Conservation (phyloP, 2,888 invertebrate genomes). For the Belgica antarctica region DNA sequence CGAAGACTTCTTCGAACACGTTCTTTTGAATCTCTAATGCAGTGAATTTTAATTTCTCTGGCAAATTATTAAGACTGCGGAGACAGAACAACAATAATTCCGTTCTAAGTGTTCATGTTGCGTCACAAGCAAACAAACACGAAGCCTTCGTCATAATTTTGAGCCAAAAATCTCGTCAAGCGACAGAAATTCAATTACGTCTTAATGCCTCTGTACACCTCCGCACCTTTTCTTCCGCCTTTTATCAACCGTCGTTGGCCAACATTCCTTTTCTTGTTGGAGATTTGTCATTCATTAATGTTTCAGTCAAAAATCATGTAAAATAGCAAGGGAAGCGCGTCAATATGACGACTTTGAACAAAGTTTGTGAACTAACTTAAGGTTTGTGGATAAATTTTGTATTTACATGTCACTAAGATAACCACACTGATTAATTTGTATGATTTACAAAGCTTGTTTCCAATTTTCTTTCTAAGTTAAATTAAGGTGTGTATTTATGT, state of each 20-base stretch:
- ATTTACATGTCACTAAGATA: no score
- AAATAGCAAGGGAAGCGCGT: background rate
- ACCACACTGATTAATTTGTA: no score
- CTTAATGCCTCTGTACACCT: conserved; percentile 2
- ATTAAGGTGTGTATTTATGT: no score
- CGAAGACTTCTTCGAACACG: background rate
- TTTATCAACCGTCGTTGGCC: background rate
- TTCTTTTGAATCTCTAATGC: background rate
- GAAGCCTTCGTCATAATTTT: background rate
- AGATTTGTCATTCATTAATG: conserved; percentile 19
- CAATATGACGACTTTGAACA: background rate
- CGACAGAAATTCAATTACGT: conserved; percentile 18
- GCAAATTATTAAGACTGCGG: no score
- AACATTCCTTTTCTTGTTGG: background rate
- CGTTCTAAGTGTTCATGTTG: no score
- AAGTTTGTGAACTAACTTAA: no score
- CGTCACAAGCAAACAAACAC: background rate
- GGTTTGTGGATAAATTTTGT: no score
- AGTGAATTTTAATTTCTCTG: no score
- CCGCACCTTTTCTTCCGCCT: background rate
- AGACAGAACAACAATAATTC: no score
- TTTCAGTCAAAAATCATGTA: background rate
- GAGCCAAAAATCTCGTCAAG: conserved; percentile 4
- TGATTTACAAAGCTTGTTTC: no score
- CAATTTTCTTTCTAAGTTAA: no score